Conservation (phyloP, 1,140 invertebrate genomes). For the Zeugodacus cucurbitae region DNA sequence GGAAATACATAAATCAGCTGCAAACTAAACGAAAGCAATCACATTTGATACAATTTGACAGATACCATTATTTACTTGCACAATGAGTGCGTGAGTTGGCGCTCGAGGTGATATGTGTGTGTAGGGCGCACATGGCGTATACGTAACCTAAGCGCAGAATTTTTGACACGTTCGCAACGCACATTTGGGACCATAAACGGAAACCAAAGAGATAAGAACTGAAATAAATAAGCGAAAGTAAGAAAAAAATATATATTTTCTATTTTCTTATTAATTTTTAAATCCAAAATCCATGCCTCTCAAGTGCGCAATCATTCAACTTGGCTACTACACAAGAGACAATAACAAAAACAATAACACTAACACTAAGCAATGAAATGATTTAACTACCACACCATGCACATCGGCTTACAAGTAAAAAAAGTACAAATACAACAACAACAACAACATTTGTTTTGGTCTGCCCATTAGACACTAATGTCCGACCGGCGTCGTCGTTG, state of each 20-base stretch:
- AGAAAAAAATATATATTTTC: not conserved
- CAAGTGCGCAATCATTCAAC: not conserved
- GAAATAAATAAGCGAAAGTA: not conserved
- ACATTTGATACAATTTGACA: not conserved
- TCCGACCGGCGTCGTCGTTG: not conserved
- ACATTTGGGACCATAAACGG: no score
- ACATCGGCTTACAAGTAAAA: no score
- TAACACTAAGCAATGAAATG: no score
- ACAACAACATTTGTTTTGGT: not conserved
- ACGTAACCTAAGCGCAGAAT: not conserved
- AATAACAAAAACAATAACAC: no score
- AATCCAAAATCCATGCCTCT: not conserved
- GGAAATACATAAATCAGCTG: not conserved
- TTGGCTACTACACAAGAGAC: not conserved
- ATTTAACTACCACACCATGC: no score
- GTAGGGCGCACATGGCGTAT: not conserved
- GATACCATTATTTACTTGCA: not conserved
- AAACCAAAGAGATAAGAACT: not conserved
- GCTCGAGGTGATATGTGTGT: no score
- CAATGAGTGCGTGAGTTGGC: no score
- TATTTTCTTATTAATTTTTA: not conserved
- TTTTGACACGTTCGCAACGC: not conserved
- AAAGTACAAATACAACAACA: not conserved
- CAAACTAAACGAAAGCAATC: not conserved
- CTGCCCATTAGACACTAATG: not conserved